A percentile compares a stretch with the other conserved stretches of the same genome.
Evolutionary conservation across 2,888 invertebrate species (phyloP).

Genomic region (Epiblema foenella): DNA sequence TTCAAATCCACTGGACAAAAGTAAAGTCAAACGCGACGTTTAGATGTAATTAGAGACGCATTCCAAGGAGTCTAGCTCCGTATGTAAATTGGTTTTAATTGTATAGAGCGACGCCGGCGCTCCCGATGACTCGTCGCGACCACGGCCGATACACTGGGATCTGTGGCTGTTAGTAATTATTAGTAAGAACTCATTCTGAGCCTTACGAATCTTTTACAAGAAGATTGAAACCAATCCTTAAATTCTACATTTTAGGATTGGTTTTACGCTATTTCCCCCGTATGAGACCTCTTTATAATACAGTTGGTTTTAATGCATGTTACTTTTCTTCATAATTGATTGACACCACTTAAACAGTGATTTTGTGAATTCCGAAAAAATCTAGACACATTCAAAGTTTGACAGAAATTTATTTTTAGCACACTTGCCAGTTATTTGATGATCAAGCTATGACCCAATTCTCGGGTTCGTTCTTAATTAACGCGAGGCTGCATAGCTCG

Average conservation of each 20-base stretch:
- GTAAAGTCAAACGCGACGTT: constrained; percentile 2
- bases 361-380: background rate
- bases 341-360: too few species aligned
- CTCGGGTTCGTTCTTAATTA: background rate
- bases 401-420: background rate
- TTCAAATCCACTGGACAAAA: background rate
- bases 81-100: constrained; percentile 15
- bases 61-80: constrained; percentile 7
- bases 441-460: constrained; percentile 7
- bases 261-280: too few species aligned
- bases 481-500: background rate
- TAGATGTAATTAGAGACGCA: constrained; percentile 10
- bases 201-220: too few species aligned
- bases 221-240: too few species aligned
- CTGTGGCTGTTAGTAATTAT: background rate
- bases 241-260: too few species aligned
- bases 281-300: too few species aligned
- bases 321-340: too few species aligned
- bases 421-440: background rate
- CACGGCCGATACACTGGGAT: constrained; percentile 10
- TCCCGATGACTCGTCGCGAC: background rate
- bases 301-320: too few species aligned
- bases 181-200: too few species aligned
- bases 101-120: constrained; percentile 19
- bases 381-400: too few species aligned